Evolutionary conservation across 2,113 vertebrate genomes (phyloP), one percentile per base, ranked within the genome.

Genomic region (Nerophis lumbriciformis): DNA sequence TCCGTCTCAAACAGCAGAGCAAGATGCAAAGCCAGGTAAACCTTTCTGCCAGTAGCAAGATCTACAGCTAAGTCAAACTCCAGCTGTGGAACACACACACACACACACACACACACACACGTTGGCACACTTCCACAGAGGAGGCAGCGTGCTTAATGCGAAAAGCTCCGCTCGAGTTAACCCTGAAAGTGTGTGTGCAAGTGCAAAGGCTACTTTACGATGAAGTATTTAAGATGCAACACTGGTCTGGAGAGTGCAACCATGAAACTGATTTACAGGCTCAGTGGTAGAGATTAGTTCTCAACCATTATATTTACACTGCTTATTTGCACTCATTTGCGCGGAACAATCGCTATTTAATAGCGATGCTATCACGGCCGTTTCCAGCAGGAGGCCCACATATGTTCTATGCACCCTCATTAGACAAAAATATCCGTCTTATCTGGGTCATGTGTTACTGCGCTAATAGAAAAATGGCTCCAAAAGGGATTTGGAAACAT

Each of bases 21-120:
- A 92, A 95, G 90, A 93, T 97, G 66, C 96, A 99, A 88, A 99
- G 97, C 88, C 93, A 94, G 91, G 97, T 99, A 88, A 90, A 76
- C 35, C 14, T n/a, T 42, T 19, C 5, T 42, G 12, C 50, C 28
- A 6, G 36, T 21, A 48, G 9, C 61, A 49, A n/a, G 15, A 12
- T 45, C 59, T 8, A 38, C 13, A 28, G 6, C 10, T 49, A 7
- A 59, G n/a, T 38, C 38, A 44, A 38, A 58, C 12, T 54, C 38
- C 16, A 54, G 35, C 19, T 51, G 10, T 38, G 4, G 64, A 21
- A 59, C 35, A 38, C 53, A 61, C 39, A 38, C 63, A 38, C 53
- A 61, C 13, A 62, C 37, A 50, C 49, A 51, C 49, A 59, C 44
- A 55, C 15, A 52, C 16, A 19, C 45, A 44, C 16, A 54, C 35